phyloP scores from a whole-genome alignment of 2,797 vertebrate species.

The Eidolon dupreanum region DNA sequence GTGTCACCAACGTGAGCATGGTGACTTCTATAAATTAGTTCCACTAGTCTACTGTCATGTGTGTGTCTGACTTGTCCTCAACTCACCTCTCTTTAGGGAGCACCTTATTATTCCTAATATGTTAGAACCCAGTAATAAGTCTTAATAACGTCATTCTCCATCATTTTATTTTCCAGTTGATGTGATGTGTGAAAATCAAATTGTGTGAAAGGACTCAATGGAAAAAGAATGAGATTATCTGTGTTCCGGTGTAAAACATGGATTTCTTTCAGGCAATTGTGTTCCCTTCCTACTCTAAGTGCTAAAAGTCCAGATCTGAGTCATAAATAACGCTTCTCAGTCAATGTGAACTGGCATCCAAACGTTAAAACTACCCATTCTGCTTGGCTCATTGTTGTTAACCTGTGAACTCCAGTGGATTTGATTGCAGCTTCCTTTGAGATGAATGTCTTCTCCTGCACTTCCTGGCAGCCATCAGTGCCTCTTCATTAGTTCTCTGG shows the following conservation, averaged over 20 bases:
- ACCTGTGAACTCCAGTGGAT: not conserved
- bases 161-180: not conserved
- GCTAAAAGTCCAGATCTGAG: not conserved
- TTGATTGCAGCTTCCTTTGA: not conserved
- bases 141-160: not conserved
- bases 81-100: not conserved
- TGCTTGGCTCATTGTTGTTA: not conserved
- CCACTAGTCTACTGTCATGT: not conserved
- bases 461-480: not conserved
- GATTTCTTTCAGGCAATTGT: not conserved
- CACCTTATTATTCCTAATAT: not conserved
- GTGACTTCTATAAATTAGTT: not conserved
- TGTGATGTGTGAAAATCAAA: constrained; percentile 27
- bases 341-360: not conserved
- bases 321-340: not conserved
- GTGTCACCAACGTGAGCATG: not conserved
- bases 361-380: not conserved
- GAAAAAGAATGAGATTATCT: not conserved
- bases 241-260: not conserved
- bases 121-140: not conserved
- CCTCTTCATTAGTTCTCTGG: not conserved
- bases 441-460: not conserved
- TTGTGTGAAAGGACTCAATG: not conserved
- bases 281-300: not conserved
- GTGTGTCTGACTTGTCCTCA: not conserved